Percentiles rank a stretch among this genome's conserved stretches.
Conservation (phyloP, 2,113 vertebrate species). For the Antechinus flavipes region DNA sequence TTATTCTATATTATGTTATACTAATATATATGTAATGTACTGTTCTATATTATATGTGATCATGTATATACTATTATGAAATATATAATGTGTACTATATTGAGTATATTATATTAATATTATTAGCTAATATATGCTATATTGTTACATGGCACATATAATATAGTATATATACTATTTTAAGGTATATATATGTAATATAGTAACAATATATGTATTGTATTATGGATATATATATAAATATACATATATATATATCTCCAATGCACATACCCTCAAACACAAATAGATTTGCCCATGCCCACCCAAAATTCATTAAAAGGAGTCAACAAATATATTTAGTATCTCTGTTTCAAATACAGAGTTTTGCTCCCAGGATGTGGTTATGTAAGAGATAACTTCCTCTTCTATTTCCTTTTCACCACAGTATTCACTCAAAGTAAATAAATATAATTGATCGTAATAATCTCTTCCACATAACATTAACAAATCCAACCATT, state of each 20-base stretch:
- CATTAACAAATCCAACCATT: background rate
- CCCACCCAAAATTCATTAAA: background rate
- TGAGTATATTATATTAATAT: too few species aligned
- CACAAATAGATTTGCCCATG: background rate
- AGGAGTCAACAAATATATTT: background rate
- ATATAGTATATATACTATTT: background rate
- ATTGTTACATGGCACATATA: too few species aligned
- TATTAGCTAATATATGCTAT: background rate
- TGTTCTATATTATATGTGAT: background rate
- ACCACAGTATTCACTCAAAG: background rate
- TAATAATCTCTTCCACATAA: background rate
- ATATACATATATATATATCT: background rate
- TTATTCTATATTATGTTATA: background rate
- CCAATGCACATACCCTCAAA: background rate
- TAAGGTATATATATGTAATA: too few species aligned
- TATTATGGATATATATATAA: background rate
- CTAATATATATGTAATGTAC: background rate
- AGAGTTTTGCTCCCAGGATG: background rate
- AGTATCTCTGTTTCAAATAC: background rate
- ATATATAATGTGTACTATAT: background rate
- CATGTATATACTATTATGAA: background rate
- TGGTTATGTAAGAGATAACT: background rate
- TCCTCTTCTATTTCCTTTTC: background rate
- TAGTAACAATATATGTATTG: too few species aligned
- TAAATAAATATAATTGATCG: background rate